Conservation (phyloP, 2,888 invertebrate genomes). For the Phytoseiulus persimilis region DNA sequence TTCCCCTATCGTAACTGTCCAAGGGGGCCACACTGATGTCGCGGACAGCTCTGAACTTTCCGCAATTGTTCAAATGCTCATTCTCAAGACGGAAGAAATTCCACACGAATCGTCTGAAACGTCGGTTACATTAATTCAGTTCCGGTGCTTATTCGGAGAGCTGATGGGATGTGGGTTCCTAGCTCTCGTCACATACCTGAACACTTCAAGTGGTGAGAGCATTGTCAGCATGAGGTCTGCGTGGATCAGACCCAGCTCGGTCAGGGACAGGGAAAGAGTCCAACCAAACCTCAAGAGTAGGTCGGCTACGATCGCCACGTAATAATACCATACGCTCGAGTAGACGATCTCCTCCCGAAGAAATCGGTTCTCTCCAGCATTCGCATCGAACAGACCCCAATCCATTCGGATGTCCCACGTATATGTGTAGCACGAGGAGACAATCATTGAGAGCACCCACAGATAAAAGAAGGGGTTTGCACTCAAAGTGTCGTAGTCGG, state of each 20-base stretch:
- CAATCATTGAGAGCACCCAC: constrained; percentile 68
- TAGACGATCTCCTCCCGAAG: constrained; percentile 91
- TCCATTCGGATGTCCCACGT: constrained; percentile 99
- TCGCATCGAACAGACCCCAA: constrained; percentile 90
- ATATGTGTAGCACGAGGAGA: constrained; percentile 88
- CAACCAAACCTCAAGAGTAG: constrained; percentile 84
- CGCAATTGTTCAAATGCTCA: constrained; percentile 98
- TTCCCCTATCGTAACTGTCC: constrained; percentile 79
- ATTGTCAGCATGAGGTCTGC: constrained; percentile 74
- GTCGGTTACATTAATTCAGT: constrained; percentile 21
- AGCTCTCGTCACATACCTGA: constrained; percentile 65
- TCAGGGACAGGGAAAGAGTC: constrained; percentile 76
- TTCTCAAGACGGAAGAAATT: constrained; percentile 98
- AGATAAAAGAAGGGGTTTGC: constrained; percentile 77
- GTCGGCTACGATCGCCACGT: constrained; percentile 92
- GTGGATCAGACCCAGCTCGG: constrained; percentile 66
- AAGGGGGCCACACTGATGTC: constrained; percentile 93
- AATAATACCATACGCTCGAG: constrained; percentile 67
- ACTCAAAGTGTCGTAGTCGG: constrained; percentile 57
- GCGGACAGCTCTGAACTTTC: constrained; percentile 88
- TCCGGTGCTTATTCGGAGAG: too few relatives aligned
- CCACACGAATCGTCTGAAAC: constrained; percentile 76
- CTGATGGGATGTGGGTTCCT: too few relatives aligned
- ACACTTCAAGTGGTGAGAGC: constrained; percentile 75
- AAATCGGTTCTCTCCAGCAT: constrained; percentile 81